Evolutionary conservation across 1,140 invertebrate species (phyloP).

Genomic region (Heliconius melpomene): DNA sequence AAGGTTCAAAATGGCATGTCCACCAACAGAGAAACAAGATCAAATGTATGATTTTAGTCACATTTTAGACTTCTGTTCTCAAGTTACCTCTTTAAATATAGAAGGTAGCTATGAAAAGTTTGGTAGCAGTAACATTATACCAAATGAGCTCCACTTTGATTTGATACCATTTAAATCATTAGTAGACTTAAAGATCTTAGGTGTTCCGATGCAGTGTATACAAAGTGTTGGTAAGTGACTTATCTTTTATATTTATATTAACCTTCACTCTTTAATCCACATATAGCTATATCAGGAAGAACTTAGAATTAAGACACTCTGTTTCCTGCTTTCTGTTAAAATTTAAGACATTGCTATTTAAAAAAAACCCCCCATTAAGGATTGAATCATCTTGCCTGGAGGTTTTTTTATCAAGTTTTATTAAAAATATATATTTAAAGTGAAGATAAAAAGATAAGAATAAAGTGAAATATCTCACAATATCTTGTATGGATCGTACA

Average conservation of each 20-base stretch:
- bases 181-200: slow-evolving; percentile 83
- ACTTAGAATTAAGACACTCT: no score
- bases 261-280: not conserved
- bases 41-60: slow-evolving; percentile 91
- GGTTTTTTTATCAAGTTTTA: no score
- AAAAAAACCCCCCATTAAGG: no score
- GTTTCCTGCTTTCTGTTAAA: no score
- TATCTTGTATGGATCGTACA: no score
- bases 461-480: no score
- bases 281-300: no score
- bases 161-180: slow-evolving; percentile 90
- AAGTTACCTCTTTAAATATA: slow-evolving; percentile 85
- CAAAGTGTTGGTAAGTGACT: slow-evolving; percentile 81
- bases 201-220: slow-evolving; percentile 85
- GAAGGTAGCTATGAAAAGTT: slow-evolving; percentile 84
- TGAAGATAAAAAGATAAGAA: no score
- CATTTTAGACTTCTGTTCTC: slow-evolving; percentile 93
- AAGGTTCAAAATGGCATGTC: slow-evolving; percentile 92
- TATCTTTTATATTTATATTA: not conserved
- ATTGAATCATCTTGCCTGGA: no score
- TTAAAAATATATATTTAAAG: no score
- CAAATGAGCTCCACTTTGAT: slow-evolving; percentile 90
- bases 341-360: no score
- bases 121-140: slow-evolving; percentile 91
- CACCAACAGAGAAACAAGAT: slow-evolving; percentile 86